Evolutionary conservation across 2,797 vertebrate genomes (phyloP).

Genomic region (Dicrostonyx torquatus): DNA sequence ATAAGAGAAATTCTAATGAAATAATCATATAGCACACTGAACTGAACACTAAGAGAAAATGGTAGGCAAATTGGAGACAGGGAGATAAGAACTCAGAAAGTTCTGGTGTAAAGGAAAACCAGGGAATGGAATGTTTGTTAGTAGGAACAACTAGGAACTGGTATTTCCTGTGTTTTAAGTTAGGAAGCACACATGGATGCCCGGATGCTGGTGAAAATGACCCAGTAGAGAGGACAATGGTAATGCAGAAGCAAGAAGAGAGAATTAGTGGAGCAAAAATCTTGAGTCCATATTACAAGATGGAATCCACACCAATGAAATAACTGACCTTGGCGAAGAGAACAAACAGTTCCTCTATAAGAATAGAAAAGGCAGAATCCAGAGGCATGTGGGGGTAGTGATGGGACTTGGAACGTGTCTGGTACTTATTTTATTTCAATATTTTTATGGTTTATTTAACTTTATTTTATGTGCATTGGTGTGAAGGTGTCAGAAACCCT

Average conservation of each 20-base stretch:
- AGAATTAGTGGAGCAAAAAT: neutral
- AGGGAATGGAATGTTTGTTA: neutral
- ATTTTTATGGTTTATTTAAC: too few relatives aligned
- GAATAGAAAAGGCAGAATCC: neutral
- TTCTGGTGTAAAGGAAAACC: neutral
- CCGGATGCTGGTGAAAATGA: neutral
- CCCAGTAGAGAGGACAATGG: neutral
- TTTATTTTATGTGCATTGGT: too few relatives aligned
- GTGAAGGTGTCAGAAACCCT: too few relatives aligned
- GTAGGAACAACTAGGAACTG: neutral
- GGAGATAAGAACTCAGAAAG: neutral
- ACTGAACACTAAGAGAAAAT: neutral
- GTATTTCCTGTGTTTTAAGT: neutral
- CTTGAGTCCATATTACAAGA: neutral
- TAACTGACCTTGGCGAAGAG: neutral
- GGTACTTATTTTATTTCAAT: neutral
- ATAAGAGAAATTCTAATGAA: neutral
- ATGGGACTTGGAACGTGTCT: neutral
- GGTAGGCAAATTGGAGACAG: neutral
- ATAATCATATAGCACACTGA: neutral
- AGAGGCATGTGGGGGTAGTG: neutral
- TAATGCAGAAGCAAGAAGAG: neutral
- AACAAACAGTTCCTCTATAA: neutral
- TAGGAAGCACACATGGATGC: neutral
- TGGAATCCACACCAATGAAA: neutral